Base-by-base conservation (phyloP, 2,797 vertebrate species). In the Pampus argenteus region DNA sequence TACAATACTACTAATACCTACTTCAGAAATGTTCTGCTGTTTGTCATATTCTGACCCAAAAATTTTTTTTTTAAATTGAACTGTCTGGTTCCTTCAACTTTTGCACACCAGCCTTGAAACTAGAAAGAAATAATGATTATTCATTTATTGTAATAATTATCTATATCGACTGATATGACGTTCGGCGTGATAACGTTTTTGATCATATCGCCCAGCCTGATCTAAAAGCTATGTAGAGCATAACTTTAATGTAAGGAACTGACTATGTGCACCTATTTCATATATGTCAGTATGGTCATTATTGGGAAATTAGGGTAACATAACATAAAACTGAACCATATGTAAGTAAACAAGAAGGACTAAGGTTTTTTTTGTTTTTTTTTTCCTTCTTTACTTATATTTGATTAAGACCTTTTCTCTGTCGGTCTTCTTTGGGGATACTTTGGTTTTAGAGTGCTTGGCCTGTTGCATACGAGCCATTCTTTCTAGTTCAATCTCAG, bases 401-500 rank as follows among this genome's bases (percentile, higher is more conserved):
- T n/a, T n/a, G n/a, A n/a, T n/a, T n/a, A n/a, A n/a, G n/a, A 55
- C 23, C 1, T 17, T 57, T 10, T 63, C 6, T 59, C 1, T 6
- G 0, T 8, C 23, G 40, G 13, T 62, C 11, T 28, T 58, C 7
- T 17, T 6, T 54, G 9, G 38, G 18, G 28, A 14, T 20, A 8
- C 45, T 31, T 70, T 18, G 10, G 15, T 51, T 61, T 17, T 28
- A n/a, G 26, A 50, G 38, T 38, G 10, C 13, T 17, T 2, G 10
- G 20, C 10, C 11, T 58, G 6, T 58, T 69, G 23, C 36, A 54
- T 51, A 61, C 28, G 28, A 14, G 26, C 2, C 1, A 45, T 20
- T 28, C 31, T 65, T 42, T 69, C 48, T 18, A 54, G 22, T 47
- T 20, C 5, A 23, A 40, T 48, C 40, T 65, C 29, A 6, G 17